phyloP scores from a whole-genome alignment of 2,888 invertebrate species.

The Choristoneura rosaceana region DNA sequence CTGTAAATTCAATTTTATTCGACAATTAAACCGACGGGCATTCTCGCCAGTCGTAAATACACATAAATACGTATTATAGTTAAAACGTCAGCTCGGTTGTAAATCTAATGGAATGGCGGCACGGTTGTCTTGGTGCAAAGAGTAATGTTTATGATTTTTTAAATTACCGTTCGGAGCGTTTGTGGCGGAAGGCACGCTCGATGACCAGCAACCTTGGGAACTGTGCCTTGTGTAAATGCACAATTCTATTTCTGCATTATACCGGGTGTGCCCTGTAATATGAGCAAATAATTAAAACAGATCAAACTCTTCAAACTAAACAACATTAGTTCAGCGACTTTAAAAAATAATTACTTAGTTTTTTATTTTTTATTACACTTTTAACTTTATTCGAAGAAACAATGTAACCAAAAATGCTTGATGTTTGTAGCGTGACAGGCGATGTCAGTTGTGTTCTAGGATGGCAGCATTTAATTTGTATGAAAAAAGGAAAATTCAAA shows the following conservation, averaged over 20 bases:
- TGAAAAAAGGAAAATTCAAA: no score
- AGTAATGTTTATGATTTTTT: conserved; percentile 46
- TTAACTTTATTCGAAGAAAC: no score
- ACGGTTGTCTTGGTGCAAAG: conserved; percentile 61
- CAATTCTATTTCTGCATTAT: background rate
- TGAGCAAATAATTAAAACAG: no score
- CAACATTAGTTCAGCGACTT: no score
- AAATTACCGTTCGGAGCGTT: conserved; percentile 22
- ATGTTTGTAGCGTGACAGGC: no score
- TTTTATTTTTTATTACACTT: no score
- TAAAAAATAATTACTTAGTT: no score
- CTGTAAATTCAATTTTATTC: conserved; percentile 84
- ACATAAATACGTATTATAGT: conserved; percentile 84
- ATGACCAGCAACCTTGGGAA: background rate
- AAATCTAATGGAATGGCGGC: conserved; percentile 73
- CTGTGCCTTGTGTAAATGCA: background rate
- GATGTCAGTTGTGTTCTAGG: no score
- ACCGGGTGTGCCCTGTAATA: no score
- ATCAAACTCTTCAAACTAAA: no score
- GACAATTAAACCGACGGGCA: conserved; percentile 83
- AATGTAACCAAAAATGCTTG: no score
- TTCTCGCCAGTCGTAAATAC: conserved; percentile 79
- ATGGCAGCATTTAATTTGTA: no score
- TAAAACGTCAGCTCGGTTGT: conserved; percentile 80
- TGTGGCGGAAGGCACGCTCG: conserved; percentile 1